phyloP scores from a whole-genome alignment of 2,888 invertebrate genomes.

The Pterostichus madidus region DNA sequence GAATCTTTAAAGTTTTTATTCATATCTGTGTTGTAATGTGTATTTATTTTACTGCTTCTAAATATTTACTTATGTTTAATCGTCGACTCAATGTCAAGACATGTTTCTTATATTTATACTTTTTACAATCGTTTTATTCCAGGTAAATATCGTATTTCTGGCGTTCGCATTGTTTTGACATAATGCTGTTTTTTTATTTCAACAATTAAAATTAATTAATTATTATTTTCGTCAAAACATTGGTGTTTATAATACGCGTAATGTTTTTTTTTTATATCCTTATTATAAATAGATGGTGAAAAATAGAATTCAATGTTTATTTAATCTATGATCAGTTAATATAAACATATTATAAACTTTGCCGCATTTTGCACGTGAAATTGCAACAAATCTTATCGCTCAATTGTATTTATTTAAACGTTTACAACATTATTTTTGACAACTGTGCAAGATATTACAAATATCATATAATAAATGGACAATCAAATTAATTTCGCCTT shows the following conservation, averaged over 20 bases:
- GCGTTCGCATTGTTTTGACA: no score
- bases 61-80: slow-evolving; percentile 10
- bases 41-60: neutral
- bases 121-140: no score
- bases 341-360: slow-evolving; percentile 58
- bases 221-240: no score
- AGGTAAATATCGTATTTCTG: no score
- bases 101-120: neutral
- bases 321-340: slow-evolving; percentile 53
- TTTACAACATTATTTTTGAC: no score
- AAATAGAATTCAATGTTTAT: slow-evolving; percentile 56
- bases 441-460: neutral
- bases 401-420: slow-evolving; percentile 17
- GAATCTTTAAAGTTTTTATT: slow-evolving; percentile 17
- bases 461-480: neutral
- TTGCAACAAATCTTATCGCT: slow-evolving; percentile 9
- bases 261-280: slow-evolving; percentile 40
- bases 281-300: slow-evolving; percentile 54
- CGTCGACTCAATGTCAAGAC: neutral
- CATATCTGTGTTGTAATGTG: neutral
- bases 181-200: neutral
- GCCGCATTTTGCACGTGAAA: slow-evolving; percentile 46
- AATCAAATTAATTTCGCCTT: no score
- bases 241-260: slow-evolving; percentile 14
- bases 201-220: neutral